Base-by-base conservation (phyloP, 1,140 invertebrate genomes). In the Pectinophora gossypiella region DNA sequence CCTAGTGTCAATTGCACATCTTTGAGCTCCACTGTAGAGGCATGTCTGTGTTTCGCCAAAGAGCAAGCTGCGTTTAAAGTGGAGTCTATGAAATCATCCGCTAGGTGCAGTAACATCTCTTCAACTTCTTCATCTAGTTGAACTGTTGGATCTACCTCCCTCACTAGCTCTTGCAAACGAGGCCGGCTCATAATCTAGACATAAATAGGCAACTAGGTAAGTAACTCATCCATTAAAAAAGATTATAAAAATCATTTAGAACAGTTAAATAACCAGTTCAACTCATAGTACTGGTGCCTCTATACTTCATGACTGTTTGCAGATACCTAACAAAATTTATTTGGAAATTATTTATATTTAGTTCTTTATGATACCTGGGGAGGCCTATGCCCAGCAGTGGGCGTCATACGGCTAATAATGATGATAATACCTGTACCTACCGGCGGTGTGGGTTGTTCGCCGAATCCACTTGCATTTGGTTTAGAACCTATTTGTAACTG, bases 61-160 rank as follows among this genome's bases (percentile, higher is more conserved):
- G 94, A 85, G 85, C 97, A 97, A 0, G 97, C 94, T 9, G 96
- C 92, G 77, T 94, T 95, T 0, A 99, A 93, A 7, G 96, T 93
- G 60, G 95, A 95, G 78, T 99, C 97, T 19, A 99, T 96, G 88
- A 99, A 99, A 70, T 98, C 97, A 90, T 99, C 97, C 4, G 97
- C 97, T 64, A 99, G 91, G 72, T 95, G 94, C 46, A 99, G 86
- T 3, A 99, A 78, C 61, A 98, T 90, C 78, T 99, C 97, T 88
- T 99, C 98, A 0, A 99, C 97, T 83, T 99, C 98, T 76, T 99
- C 98, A 87, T 99, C 98, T 43, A 99, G 77, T 77, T 98, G 97
- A 70, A 97, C 95, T 42, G 95, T 95, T 0, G 96, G 95, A 88
- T 99, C 98, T 10, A 98, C 96, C 88, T 99, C 96, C 59, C 95